These are phyloP conservation scores for Climacteris rufus DNA, from an alignment of 2,113 vertebrate genomes.

Conservation along the genomic window DNA sequence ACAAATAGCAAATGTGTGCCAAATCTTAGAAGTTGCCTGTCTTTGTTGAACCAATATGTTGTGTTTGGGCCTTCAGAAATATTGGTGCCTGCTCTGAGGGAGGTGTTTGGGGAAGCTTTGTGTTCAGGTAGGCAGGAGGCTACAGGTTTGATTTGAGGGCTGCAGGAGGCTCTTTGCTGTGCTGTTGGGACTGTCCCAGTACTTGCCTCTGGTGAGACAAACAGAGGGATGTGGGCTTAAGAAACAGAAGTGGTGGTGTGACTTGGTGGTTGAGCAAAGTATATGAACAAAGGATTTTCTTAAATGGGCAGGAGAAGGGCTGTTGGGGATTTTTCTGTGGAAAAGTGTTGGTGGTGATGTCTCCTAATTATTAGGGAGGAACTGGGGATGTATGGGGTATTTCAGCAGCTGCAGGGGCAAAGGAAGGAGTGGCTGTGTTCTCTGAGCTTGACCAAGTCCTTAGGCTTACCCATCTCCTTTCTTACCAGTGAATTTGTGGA, in stretches of 20 bases:
- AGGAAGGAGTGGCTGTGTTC: neutral
- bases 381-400: neutral
- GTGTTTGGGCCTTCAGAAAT: neutral
- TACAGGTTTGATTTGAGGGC: neutral
- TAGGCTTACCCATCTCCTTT: neutral
- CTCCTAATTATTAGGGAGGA: neutral
- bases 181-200: neutral
- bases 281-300: neutral
- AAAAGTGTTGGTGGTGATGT: neutral
- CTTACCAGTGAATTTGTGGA: neutral
- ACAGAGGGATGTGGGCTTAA: neutral
- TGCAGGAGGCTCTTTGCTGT: neutral
- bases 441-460: neutral
- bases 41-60: neutral
- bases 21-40: neutral
- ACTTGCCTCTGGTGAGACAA: neutral
- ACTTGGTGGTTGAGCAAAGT: neutral
- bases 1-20: neutral
- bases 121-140: neutral
- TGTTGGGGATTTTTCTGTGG: neutral
- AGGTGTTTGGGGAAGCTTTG: neutral
- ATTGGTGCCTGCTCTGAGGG: neutral
- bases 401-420: neutral
- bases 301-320: neutral
- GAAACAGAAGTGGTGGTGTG: neutral